Conservation (phyloP, 2,797 vertebrate genomes). For the Chelon labrosus region DNA sequence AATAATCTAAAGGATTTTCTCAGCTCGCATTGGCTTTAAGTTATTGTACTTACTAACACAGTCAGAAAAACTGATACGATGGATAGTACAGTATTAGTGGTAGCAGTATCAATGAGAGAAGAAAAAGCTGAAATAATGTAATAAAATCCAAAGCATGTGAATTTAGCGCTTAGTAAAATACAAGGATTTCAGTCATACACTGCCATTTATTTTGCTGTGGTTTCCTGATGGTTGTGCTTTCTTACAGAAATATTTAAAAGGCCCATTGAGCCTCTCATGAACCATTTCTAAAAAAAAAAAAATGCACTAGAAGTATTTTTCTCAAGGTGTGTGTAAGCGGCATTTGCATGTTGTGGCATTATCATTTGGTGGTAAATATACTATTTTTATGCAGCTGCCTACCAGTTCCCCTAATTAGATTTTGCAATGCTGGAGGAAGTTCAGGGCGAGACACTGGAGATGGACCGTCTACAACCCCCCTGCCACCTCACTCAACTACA, state of each 20-base stretch:
- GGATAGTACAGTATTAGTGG: too few relatives aligned
- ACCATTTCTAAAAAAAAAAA: constrained; percentile 5
- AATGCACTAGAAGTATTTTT: constrained; percentile 21
- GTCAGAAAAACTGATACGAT: too few relatives aligned
- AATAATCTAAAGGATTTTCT: too few relatives aligned
- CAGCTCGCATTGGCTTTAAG: too few relatives aligned
- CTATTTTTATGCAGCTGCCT: constrained; percentile 54
- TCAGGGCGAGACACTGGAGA: constrained; percentile 37
- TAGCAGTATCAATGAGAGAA: too few relatives aligned
- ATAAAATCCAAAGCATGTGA: too few relatives aligned
- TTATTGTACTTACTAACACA: too few relatives aligned
- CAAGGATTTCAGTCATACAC: too few relatives aligned
- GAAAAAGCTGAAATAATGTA: too few relatives aligned
- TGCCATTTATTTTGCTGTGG: neutral
- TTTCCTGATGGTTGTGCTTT: neutral
- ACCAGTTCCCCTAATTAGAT: constrained; percentile 49
- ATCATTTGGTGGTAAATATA: constrained; percentile 55
- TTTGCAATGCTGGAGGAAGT: constrained; percentile 43
- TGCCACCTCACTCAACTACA: constrained; percentile 18
- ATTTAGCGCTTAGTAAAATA: too few relatives aligned
- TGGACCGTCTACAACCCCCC: constrained; percentile 28
- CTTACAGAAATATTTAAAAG: constrained; percentile 32
- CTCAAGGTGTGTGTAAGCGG: constrained; percentile 14
- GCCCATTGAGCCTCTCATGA: constrained; percentile 24
- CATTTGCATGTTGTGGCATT: constrained; percentile 73